A percentile compares a stretch with the other conserved stretches of the same genome.
Evolutionary conservation across 2,888 invertebrate species (phyloP).

Genomic region (Scelioninae gen. 1): DNA sequence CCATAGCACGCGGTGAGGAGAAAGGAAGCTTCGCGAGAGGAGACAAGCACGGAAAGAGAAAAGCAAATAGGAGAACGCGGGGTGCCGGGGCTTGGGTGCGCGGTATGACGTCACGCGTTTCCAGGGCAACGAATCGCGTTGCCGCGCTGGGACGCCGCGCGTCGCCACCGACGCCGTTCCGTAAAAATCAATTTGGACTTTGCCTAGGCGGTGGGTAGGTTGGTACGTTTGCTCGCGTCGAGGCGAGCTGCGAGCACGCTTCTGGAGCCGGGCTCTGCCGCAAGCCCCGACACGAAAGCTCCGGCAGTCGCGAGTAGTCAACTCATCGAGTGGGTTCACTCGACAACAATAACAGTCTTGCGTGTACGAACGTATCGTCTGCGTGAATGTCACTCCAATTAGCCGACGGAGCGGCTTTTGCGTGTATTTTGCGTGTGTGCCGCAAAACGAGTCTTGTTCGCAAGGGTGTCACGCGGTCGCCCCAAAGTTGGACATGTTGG

Average conservation of each 20-base stretch:
- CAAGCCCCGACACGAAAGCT: conserved; percentile 73
- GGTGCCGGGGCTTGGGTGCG: conserved; percentile 64
- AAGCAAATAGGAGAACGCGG: conserved; percentile 45
- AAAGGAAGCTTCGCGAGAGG: conserved; percentile 20
- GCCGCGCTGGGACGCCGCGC: conserved; percentile 79
- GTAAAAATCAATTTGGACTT: conserved; percentile 84
- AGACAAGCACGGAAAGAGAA: conserved; percentile 37
- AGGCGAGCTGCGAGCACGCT: too few relatives aligned
- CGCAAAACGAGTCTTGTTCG: too few relatives aligned
- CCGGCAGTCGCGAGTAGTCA: conserved; percentile 80
- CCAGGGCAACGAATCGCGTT: conserved; percentile 81
- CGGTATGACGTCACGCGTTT: conserved; percentile 81
- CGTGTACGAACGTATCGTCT: conserved; percentile 1
- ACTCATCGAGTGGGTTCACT: conserved; percentile 80
- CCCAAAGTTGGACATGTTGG: background rate
- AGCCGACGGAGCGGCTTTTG: conserved; percentile 34
- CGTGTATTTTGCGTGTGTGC: too few relatives aligned
- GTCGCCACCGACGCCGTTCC: conserved; percentile 81
- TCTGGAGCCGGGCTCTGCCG: conserved; percentile 72
- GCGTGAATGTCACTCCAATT: conserved; percentile 10
- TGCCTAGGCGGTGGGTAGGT: too few relatives aligned
- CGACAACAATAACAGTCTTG: conserved; percentile 49
- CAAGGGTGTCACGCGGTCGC: conserved; percentile 1
- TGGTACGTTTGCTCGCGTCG: too few relatives aligned
- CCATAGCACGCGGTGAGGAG: conserved; percentile 41